A percentile compares a stretch with the other conserved stretches of the same genome.
These are phyloP conservation scores for Lepidochitona cinerea DNA, from an alignment of 2,888 invertebrate genomes.

Conservation along the genomic window DNA sequence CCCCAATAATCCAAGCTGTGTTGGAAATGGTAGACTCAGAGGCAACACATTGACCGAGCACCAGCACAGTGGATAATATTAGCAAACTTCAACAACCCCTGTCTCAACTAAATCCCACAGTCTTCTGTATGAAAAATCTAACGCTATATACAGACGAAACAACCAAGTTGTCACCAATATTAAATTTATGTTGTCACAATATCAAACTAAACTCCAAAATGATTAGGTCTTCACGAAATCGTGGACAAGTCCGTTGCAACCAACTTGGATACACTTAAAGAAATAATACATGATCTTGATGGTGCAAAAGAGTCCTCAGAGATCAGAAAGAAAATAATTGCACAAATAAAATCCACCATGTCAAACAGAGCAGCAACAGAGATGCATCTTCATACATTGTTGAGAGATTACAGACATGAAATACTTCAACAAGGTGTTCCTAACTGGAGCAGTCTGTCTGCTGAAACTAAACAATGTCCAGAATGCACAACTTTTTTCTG, in stretches of 20 bases:
- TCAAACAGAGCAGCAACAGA: not conserved
- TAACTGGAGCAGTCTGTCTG: not conserved
- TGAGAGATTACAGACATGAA: not conserved
- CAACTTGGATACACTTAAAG: not conserved
- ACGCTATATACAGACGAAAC: not conserved
- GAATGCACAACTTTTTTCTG: not conserved
- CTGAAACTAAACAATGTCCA: not conserved
- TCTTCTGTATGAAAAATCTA: not conserved
- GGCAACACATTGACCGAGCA: no score
- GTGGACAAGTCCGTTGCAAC: not conserved
- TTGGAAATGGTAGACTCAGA: no score
- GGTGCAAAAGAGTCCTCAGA: not conserved
- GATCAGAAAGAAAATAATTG: not conserved
- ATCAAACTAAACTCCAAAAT: not conserved
- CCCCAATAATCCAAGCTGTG: no score
- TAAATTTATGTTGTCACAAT: not conserved
- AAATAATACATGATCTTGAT: not conserved
- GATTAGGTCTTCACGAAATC: not conserved
- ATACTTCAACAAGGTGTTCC: not conserved
- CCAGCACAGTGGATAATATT: not conserved
- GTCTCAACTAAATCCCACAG: not conserved
- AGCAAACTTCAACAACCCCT: not conserved
- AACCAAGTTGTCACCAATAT: not conserved
- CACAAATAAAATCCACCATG: not conserved
- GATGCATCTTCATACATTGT: not conserved